Base-by-base conservation (phyloP, 2,888 invertebrate genomes). In the Neria commutata region DNA sequence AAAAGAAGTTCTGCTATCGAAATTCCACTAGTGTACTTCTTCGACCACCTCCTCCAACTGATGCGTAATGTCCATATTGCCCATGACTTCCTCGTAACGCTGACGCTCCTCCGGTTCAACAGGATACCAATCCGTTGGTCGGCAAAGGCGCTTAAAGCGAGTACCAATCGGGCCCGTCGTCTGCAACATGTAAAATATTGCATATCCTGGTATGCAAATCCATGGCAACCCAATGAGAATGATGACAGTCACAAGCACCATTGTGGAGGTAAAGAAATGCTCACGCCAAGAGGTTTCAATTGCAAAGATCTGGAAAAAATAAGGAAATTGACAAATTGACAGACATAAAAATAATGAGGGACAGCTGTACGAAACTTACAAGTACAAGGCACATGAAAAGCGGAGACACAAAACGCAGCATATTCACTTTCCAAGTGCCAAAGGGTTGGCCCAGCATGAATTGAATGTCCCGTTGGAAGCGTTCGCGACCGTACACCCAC, bases 401-500 rank as follows among this genome's bases (percentile, higher is more conserved):
- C 0, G 81, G 81, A 0, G 77, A 70, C 17, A 80, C 66, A 50
- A 74, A 80, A 48, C 81, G 72, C 17, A 80, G 54, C 4, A 76
- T 56, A 47, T 74, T 75, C 4, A 81, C 60, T 65, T 75, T 78
- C 67, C 83, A 84, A 23, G 85, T 83, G 14, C 71, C 65, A 46
- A 91, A 79, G 3, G 86, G 86, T 60, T 83, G 85, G 0, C 87
- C 86, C 87, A 91, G 88, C 91, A 91, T 91, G 76, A 91, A 91
- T 67, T 87, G 84, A 1, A 91, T 81, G 71, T 91, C 91, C 14
- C 85, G 80, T 40, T 86, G 84, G 56, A 91, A 85, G 52, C 85
- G 84, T 4, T 83, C 77, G 1, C 86, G 83, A 67, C 94, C 95
- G 72, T 95, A 94, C 29, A 89, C 87, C 90, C 93, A 94, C 1